Conservation (phyloP, 1,140 invertebrate genomes). For the Leptinotarsa lineolata region DNA sequence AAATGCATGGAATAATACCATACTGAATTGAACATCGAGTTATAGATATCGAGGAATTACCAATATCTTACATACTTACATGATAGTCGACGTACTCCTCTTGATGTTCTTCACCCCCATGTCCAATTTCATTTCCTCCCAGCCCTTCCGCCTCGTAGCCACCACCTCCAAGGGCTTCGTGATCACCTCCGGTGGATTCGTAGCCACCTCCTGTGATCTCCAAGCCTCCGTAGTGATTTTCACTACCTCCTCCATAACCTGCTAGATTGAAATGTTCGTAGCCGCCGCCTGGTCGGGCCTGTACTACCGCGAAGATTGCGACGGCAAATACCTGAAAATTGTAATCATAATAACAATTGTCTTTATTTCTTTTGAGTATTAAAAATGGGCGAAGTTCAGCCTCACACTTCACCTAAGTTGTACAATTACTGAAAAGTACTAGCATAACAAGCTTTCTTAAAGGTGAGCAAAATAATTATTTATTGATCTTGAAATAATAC, state of each 20-base stretch:
- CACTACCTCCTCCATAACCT: constrained; percentile 30
- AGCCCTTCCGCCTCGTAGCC: background rate
- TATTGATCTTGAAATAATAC: no score
- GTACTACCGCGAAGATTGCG: constrained; percentile 44
- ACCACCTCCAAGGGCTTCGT: background rate
- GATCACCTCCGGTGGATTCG: background rate
- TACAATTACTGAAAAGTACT: no score
- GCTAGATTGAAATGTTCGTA: constrained; percentile 40
- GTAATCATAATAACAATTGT: no score
- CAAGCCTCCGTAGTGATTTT: constrained; percentile 16
- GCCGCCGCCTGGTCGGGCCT: constrained; percentile 35
- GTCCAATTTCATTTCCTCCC: constrained; percentile 36
- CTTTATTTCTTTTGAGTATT: no score
- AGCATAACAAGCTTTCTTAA: no score
- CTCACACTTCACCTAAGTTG: no score
- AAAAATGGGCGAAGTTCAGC: no score
- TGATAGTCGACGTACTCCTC: constrained; percentile 45
- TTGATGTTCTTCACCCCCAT: constrained; percentile 31
- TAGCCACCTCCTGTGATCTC: constrained; percentile 18
- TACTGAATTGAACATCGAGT: no score
- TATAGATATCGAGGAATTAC: no score
- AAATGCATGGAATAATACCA: no score
- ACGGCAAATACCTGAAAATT: constrained; percentile 38
- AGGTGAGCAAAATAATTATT: no score
- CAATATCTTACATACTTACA: constrained; percentile 33